A percentile compares a stretch with the other conserved stretches of the same genome.
phyloP scores from a whole-genome alignment of 2,888 invertebrate genomes.

The Acrocyrtus sp. region DNA sequence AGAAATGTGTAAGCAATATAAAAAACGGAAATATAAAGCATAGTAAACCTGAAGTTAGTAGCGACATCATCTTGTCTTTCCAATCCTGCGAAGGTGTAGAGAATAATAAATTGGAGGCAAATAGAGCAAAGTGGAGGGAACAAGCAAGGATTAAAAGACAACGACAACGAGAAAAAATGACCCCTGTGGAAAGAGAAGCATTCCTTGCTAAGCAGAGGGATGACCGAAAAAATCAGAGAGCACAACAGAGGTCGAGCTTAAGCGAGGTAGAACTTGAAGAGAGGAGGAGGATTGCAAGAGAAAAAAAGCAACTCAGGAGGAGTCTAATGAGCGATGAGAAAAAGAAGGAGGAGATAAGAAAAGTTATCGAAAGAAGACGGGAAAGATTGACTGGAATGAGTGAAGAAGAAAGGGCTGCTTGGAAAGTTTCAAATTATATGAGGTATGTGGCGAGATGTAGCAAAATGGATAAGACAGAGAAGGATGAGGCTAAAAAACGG shows the following conservation, averaged over 20 bases:
- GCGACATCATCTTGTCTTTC: no score
- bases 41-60: no score
- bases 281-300: not conserved
- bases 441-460: not conserved
- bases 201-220: not conserved
- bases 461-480: slow-evolving; percentile 7
- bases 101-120: slow-evolving; percentile 2
- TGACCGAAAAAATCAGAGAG: not conserved
- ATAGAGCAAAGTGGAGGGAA: slow-evolving; percentile 26
- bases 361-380: not conserved
- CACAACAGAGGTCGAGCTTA: not conserved
- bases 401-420: slow-evolving; percentile 19
- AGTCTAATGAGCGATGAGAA: slow-evolving; percentile 13
- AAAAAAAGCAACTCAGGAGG: slow-evolving; percentile 1
- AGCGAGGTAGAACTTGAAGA: slow-evolving; percentile 7
- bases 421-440: slow-evolving; percentile 7
- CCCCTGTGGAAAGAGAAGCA: slow-evolving; percentile 10
- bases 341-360: slow-evolving; percentile 9
- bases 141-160: slow-evolving; percentile 13
- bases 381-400: slow-evolving; percentile 3
- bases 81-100: no score
- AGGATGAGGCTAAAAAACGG: slow-evolving; percentile 7
- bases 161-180: slow-evolving; percentile 7
- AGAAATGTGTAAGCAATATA: no score
- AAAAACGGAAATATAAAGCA: no score